phyloP scores from a whole-genome alignment of 1,140 invertebrate species.

The Rhyacophila brunnea region DNA sequence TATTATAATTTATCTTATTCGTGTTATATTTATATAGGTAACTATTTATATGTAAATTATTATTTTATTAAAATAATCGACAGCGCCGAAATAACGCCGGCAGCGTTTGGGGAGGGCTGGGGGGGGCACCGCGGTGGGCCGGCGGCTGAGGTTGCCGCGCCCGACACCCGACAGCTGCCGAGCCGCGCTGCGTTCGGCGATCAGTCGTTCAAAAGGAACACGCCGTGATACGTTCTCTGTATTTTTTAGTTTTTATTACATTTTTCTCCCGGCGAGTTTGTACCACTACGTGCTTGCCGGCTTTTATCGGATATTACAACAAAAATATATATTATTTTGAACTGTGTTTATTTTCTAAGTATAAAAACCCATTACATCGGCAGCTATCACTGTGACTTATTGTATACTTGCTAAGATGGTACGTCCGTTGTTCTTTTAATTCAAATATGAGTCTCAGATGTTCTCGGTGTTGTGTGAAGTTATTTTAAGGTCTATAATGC shows the following conservation, averaged over 20 bases:
- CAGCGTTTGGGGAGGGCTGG: constrained; percentile 15
- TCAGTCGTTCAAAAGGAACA: constrained; percentile 9
- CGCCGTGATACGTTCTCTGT: constrained; percentile 7
- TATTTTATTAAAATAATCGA: constrained; percentile 1
- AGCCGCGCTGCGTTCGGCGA: constrained; percentile 4
- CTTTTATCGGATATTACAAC: not conserved
- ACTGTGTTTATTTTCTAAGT: not conserved
- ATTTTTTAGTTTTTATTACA: constrained; percentile 2
- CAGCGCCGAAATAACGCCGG: not conserved
- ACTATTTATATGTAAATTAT: too few relatives aligned
- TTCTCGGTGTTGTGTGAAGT: constrained; percentile 17
- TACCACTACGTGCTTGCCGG: not conserved
- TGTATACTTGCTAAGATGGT: constrained; percentile 2
- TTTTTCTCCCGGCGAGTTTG: not conserved
- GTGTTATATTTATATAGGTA: too few relatives aligned
- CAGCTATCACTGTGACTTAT: too few relatives aligned
- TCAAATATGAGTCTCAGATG: constrained; percentile 3
- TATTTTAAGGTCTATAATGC: constrained; percentile 25
- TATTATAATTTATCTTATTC: too few relatives aligned
- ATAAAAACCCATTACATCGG: too few relatives aligned
- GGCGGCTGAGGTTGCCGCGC: constrained; percentile 17
- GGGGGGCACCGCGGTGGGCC: constrained; percentile 15
- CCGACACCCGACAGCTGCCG: not conserved
- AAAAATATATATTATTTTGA: not conserved
- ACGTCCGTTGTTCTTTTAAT: constrained; percentile 2